Evolutionary conservation across 2,113 vertebrate species (phyloP), one percentile per base, ranked within the genome.

Genomic region (Corythaeola cristata): DNA sequence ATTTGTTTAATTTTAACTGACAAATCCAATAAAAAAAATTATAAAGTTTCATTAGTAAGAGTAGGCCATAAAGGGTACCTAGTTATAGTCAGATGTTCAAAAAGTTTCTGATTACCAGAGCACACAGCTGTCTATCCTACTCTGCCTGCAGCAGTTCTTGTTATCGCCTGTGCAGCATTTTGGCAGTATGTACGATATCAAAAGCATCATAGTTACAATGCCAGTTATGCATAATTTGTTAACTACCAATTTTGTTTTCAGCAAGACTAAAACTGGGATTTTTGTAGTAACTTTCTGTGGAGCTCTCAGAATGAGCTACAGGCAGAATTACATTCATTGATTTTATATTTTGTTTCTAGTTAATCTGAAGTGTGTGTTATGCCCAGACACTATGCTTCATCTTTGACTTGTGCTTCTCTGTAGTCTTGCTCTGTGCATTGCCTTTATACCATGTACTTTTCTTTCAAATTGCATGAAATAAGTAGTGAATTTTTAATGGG

Each of bases 11-110:
- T 93, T 95, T 87, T 78, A 82, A 30, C 80, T 93, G 86, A 76
- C 52, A 90, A 95, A 90, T 86, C 56, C 52, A 81, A 68, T 90
- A 87, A 94, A 93, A 87, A 87, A 52, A 87, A 41, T 78, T 95
- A 87, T 79, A 69, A 95, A 87, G 53, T 91, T 95, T 92, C 74
- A 79, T 92, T 97, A 89, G 82, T 87, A 92, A 67, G 55, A 94
- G 24, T 62, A 76, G 58, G 21, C 66, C 33, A 35, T 92, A 94
- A 87, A 93, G 33, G 13, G 39, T 49, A 62, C 73, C 32, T 88
- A 69, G 90, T 90, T 93, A 49, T 13, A 88, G 53, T 90, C 76
- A 85, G 69, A 82, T 59, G 68, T 78, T 92, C 60, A 75, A 59
- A 75, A 88, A 55, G 30, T 77, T 90, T 53, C 44, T 67, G 68